Percentiles rank a stretch among this genome's conserved stretches.
phyloP scores from a whole-genome alignment of 2,888 invertebrate genomes.

The Microplitis manilae region DNA sequence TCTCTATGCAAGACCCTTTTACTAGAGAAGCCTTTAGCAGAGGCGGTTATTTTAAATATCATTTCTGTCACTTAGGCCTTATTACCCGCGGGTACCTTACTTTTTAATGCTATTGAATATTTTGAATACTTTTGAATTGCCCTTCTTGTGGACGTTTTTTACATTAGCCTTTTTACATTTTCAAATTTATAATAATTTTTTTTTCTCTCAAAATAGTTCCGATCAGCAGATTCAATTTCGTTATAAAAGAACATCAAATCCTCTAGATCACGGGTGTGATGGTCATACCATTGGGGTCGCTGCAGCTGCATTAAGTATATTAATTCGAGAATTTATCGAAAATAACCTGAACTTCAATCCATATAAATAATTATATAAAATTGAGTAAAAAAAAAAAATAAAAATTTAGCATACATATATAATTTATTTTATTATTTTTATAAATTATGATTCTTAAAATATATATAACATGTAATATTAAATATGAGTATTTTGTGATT shows the following conservation, averaged over 20 bases:
- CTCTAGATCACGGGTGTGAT: conserved; percentile 69
- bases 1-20: too few species aligned
- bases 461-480: neutral
- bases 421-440: too few species aligned
- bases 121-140: too few species aligned
- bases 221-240: conserved; percentile 33
- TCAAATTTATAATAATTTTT: conserved; percentile 27
- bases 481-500: neutral
- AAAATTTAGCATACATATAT: too few species aligned
- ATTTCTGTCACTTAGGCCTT: too few species aligned
- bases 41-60: too few species aligned
- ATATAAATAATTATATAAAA: neutral
- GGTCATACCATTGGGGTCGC: conserved; percentile 72
- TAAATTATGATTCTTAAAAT: neutral
- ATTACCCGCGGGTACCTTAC: too few species aligned
- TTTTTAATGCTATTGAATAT: too few species aligned
- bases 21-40: too few species aligned
- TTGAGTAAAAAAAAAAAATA: too few species aligned
- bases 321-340: conserved; percentile 61
- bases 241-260: conserved; percentile 56
- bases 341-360: conserved; percentile 37
- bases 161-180: too few species aligned
- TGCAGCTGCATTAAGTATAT: conserved; percentile 67
- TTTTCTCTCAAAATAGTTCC: conserved; percentile 25
- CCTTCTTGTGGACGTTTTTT: too few species aligned